Base-by-base conservation (phyloP, 1,140 invertebrate genomes). In the Sminthurides bifidus region DNA sequence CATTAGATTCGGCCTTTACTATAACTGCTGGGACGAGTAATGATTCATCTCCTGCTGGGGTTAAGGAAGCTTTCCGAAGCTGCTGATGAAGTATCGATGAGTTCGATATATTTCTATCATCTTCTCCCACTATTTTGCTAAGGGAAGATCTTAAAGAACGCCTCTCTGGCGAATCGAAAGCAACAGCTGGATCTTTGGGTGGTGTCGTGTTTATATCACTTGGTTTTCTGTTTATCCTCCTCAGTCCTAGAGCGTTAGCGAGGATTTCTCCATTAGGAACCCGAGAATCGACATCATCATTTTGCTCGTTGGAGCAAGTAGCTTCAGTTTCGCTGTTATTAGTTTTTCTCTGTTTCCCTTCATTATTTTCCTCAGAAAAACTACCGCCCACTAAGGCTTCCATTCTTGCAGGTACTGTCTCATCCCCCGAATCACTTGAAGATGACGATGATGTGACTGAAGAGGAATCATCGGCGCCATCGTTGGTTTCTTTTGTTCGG, bases 351-450 rank as follows among this genome's bases (percentile, higher is more conserved):
- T 19, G 35, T 52, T 68, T 45, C 44, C 66, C 68, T 4, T 68
- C 68, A 29, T 69, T 56, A 6, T 68, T 61, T 5, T 61, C 51
- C 37, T 56, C 52, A 30, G 46, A 19, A 1, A 38, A 15, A 6
- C 37, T 23, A 30, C 33, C 40, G 10, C 31, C 27, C 0, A n/a
- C n/a, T n/a, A n/a, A n/a, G 10, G 33, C 33, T 35, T 12, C 17
- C 31, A 2, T 23, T 46, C 24, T 48, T 40, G 15, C 29, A 19
- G 1, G 48, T 15, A 43, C n/a, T 23, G 21, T 17, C n/a, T n/a
- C n/a, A n/a, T n/a, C n/a, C n/a, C n/a, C n/a, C n/a, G n/a, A n/a
- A n/a, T n/a, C n/a, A n/a, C n/a, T n/a, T n/a, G n/a, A n/a, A n/a
- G n/a, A n/a, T n/a, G n/a, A n/a, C n/a, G n/a, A n/a, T n/a, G n/a